phyloP scores from a whole-genome alignment of 2,113 vertebrate genomes.

The Furnarius figulus region DNA sequence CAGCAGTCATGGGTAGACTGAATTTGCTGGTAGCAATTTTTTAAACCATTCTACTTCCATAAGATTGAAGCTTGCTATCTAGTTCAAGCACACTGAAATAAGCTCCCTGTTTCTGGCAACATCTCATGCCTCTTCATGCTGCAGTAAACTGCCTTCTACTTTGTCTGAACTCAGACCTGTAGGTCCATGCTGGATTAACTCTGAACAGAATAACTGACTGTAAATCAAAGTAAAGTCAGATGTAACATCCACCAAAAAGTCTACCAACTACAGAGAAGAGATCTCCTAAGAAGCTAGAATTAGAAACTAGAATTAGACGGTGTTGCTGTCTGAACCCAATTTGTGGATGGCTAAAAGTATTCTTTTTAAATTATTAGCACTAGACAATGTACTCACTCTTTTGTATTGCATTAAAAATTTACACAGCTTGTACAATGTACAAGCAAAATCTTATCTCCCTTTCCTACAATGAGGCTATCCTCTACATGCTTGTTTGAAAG shows the following conservation, averaged over 20 bases:
- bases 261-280: not conserved
- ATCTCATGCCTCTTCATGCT: not conserved
- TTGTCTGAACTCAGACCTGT: not conserved
- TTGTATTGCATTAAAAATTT: constrained; percentile 33
- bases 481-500: not conserved
- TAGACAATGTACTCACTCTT: not conserved
- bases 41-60: not conserved
- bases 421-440: not conserved
- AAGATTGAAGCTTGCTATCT: not conserved
- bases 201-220: not conserved
- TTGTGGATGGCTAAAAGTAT: not conserved
- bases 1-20: not conserved
- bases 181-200: not conserved
- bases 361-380: constrained; percentile 8
- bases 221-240: not conserved
- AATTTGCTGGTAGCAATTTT: not conserved
- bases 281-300: not conserved
- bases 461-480: not conserved
- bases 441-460: not conserved
- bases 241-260: not conserved
- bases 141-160: not conserved
- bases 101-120: not conserved
- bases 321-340: not conserved
- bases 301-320: not conserved
- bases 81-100: not conserved